Evolutionary conservation across 2,888 invertebrate species (phyloP).

Genomic region (Ophioninae sp.): DNA sequence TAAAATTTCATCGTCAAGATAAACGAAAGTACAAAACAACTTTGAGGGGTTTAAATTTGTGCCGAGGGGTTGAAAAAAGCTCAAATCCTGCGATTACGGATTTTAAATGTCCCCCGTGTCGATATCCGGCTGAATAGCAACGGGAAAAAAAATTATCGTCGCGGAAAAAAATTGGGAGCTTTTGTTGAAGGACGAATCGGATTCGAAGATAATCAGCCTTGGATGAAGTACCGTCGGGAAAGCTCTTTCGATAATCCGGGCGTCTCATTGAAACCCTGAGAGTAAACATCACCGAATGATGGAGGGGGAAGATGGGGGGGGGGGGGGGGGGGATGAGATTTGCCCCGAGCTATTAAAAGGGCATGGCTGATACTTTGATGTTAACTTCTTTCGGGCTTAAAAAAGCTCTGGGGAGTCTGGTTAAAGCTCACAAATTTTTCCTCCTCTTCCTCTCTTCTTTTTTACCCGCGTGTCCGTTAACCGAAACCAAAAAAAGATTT

Average conservation of each 20-base stretch:
- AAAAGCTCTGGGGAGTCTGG: constrained; percentile 23
- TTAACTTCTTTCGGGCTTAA: constrained; percentile 61
- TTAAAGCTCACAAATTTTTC: constrained; percentile 55
- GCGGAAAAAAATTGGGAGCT: background rate
- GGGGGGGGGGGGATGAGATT: constrained; percentile 70
- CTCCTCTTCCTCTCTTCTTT: constrained; percentile 6
- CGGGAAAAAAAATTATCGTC: too few relatives aligned
- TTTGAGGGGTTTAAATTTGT: too few relatives aligned
- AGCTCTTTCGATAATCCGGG: constrained; percentile 45
- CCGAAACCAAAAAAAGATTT: constrained; percentile 47
- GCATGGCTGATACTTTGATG: constrained; percentile 63
- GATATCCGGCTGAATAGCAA: too few relatives aligned
- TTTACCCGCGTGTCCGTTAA: constrained; percentile 28
- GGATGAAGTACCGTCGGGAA: background rate
- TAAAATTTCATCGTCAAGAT: too few relatives aligned
- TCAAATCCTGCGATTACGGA: too few relatives aligned
- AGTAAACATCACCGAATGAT: constrained; percentile 64
- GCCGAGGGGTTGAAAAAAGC: too few relatives aligned
- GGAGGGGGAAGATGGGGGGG: constrained; percentile 37
- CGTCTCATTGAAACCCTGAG: constrained; percentile 60
- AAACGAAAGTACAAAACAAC: too few relatives aligned
- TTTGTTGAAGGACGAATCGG: background rate
- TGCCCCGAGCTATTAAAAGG: constrained; percentile 64
- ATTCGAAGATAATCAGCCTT: background rate
- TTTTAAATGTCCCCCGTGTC: too few relatives aligned